These are phyloP conservation scores for Drosophila ironensis DNA, from an alignment of 1,140 invertebrate species.

Conservation along the genomic window DNA sequence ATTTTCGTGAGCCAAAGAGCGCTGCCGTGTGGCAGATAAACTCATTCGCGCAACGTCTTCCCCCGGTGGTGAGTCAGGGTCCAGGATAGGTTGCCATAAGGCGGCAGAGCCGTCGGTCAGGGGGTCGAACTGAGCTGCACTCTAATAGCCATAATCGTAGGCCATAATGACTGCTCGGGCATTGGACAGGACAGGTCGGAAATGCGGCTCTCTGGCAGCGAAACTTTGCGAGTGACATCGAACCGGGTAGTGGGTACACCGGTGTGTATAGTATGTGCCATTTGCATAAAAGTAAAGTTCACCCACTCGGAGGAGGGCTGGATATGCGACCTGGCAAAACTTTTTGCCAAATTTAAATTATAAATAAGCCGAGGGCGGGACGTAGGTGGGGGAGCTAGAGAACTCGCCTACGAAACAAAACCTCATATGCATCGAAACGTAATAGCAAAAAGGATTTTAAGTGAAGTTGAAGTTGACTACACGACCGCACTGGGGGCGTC, in stretches of 20 bases:
- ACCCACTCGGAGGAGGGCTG: slow-evolving; percentile 72
- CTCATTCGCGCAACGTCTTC: too few species aligned
- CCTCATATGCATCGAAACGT: slow-evolving; percentile 80
- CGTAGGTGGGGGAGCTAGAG: background rate
- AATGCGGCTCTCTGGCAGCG: slow-evolving; percentile 21
- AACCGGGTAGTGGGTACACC: slow-evolving; percentile 18
- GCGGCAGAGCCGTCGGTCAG: slow-evolving; percentile 16
- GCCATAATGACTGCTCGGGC: slow-evolving; percentile 63
- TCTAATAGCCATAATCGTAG: slow-evolving; percentile 79
- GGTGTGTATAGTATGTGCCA: slow-evolving; percentile 46
- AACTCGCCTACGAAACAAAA: slow-evolving; percentile 65
- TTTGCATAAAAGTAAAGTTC: slow-evolving; percentile 80
- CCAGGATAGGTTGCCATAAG: background rate
- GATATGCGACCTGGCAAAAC: slow-evolving; percentile 73
- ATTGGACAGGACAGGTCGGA: too few species aligned
- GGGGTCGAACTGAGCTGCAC: slow-evolving; percentile 51
- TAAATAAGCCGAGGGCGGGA: slow-evolving; percentile 62
- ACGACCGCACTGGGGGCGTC: slow-evolving; percentile 62
- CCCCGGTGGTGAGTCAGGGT: too few species aligned
- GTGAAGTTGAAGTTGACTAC: slow-evolving; percentile 80
- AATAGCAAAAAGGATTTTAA: slow-evolving; percentile 80
- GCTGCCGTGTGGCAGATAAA: slow-evolving; percentile 16
- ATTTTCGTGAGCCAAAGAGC: slow-evolving; percentile 50
- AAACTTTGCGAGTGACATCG: slow-evolving; percentile 75
- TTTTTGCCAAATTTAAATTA: slow-evolving; percentile 80